These are phyloP conservation scores for Helicolenus hilgendorfi DNA, from an alignment of 2,797 vertebrate genomes.

Conservation along the genomic window DNA sequence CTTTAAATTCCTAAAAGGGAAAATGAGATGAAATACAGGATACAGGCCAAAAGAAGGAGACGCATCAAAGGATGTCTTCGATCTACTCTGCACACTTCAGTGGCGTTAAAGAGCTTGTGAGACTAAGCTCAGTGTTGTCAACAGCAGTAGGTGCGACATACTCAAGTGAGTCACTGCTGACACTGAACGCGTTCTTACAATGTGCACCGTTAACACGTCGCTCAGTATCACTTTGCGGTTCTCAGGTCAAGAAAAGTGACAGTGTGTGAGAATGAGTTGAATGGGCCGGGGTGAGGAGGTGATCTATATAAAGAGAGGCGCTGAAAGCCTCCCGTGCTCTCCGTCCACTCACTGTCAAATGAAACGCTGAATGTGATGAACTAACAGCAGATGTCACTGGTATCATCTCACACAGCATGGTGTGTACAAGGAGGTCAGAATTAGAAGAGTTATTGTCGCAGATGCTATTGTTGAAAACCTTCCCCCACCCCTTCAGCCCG, in stretches of 20 bases:
- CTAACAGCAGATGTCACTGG: conserved; percentile 65
- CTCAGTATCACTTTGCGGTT: conserved; percentile 38
- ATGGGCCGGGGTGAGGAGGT: conserved; percentile 48
- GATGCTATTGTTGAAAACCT: conserved; percentile 56
- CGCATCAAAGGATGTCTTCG: not conserved
- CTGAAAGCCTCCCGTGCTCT: conserved; percentile 42
- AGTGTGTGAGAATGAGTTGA: conserved; percentile 72
- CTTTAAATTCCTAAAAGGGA: not conserved
- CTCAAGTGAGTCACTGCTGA: conserved; percentile 42
- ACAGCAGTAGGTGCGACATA: conserved; percentile 63
- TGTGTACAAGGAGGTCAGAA: conserved; percentile 45
- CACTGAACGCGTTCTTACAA: conserved; percentile 70
- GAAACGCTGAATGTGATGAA: conserved; percentile 34
- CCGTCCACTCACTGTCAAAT: conserved; percentile 43
- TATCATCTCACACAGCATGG: conserved; percentile 53
- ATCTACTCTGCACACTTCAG: not conserved
- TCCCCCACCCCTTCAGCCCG: conserved; percentile 50
- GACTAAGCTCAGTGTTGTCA: conserved; percentile 62
- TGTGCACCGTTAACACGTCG: conserved; percentile 73
- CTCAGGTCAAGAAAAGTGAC: conserved; percentile 73
- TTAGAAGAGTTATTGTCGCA: conserved; percentile 69
- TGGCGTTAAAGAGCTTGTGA: conserved; percentile 10
- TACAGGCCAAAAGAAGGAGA: not conserved
- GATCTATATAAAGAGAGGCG: conserved; percentile 70
- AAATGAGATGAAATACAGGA: not conserved